A percentile compares a stretch with the other conserved stretches of the same genome.
These are phyloP conservation scores for Palythoa caribaeorum DNA, from an alignment of 92 coral and sea anemone genomes.

Conservation along the genomic window DNA sequence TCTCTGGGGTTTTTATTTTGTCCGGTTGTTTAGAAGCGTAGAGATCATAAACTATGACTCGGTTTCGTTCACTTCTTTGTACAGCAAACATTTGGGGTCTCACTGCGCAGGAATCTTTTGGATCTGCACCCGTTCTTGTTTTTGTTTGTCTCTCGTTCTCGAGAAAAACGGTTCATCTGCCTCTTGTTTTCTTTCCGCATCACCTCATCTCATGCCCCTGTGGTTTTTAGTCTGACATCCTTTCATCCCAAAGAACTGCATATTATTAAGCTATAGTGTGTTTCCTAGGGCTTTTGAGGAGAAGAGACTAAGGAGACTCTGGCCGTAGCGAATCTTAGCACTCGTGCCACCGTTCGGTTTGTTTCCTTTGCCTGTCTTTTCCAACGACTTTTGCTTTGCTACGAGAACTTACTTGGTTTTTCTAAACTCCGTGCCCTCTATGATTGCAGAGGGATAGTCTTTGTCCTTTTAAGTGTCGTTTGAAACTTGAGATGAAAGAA, in stretches of 20 bases:
- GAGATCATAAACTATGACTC: slow-evolving; percentile 34
- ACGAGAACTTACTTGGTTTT: slow-evolving; percentile 59
- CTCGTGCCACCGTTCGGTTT: slow-evolving; percentile 64
- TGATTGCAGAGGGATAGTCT: slow-evolving; percentile 55
- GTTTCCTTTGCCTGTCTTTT: not conserved
- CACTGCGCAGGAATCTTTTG: slow-evolving; percentile 46
- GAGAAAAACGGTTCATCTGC: slow-evolving; percentile 56
- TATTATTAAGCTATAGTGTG: slow-evolving; percentile 59
- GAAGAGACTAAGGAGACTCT: slow-evolving; percentile 52
- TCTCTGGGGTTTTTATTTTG: slow-evolving; percentile 39
- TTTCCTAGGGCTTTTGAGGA: slow-evolving; percentile 63
- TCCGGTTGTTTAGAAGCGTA: slow-evolving; percentile 46
- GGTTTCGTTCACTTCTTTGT: slow-evolving; percentile 51
- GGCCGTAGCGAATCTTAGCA: slow-evolving; percentile 62
- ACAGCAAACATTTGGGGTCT: slow-evolving; percentile 54
- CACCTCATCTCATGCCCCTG: slow-evolving; percentile 68
- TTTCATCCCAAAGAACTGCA: slow-evolving; percentile 4
- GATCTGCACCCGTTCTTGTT: slow-evolving; percentile 67
- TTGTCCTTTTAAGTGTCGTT: slow-evolving; percentile 62
- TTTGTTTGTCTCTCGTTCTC: slow-evolving; percentile 66
- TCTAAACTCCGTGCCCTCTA: slow-evolving; percentile 56
- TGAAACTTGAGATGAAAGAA: slow-evolving; percentile 56
- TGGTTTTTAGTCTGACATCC: slow-evolving; percentile 59
- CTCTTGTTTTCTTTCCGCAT: slow-evolving; percentile 56
- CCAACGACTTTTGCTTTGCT: slow-evolving; percentile 51